Evolutionary conservation across 2,888 invertebrate genomes (phyloP), one percentile per base, ranked within the genome.

Genomic region (Eremobia ochroleuca): DNA sequence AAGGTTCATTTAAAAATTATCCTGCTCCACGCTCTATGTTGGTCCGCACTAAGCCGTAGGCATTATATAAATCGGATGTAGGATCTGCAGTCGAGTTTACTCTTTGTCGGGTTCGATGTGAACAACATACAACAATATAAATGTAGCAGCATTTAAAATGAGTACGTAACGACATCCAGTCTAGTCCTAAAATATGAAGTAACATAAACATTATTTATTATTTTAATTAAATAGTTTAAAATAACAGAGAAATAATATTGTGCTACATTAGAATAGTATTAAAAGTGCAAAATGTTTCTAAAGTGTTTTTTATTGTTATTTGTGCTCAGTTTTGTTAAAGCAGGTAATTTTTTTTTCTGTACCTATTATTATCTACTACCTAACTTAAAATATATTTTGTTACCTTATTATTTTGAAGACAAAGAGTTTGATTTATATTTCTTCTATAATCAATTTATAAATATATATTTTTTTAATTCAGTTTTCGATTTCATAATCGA

Each of bases 231-330:
- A 77, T 83, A 62, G 70, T 83, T 77, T 80, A 77, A 75, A 82
- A 61, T 69, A 68, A 72, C 65, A 77, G 62, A 82, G 49, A 46
- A 77, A 76, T 25, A 77, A 77, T 64, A 68, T 74, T 82, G 84
- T 85, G 83, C 13, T 65, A 31, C 9, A 69, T 76, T 11, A 28
- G 66, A 73, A 71, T 81, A 78, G 62, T 73, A 81, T 73, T 71
- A 43, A 70, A 64, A 79, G 89, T 88, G 82, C 52, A 93, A 90
- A 85, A 95, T 96, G 96, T 92, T 92, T 82, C 46, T 89, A 28
- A 94, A 93, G 90, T 93, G 93, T 89, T 86, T 94, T 82, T 77
- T 94, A 78, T 88, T 95, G 68, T 90, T 94, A 66, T 90, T 92
- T 70, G 62, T 92, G 76, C 82, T 91, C 37, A 90, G 89, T 90